These are phyloP conservation scores for Arizona elegans DNA, from an alignment of 2,113 vertebrate genomes.

Conservation along the genomic window DNA sequence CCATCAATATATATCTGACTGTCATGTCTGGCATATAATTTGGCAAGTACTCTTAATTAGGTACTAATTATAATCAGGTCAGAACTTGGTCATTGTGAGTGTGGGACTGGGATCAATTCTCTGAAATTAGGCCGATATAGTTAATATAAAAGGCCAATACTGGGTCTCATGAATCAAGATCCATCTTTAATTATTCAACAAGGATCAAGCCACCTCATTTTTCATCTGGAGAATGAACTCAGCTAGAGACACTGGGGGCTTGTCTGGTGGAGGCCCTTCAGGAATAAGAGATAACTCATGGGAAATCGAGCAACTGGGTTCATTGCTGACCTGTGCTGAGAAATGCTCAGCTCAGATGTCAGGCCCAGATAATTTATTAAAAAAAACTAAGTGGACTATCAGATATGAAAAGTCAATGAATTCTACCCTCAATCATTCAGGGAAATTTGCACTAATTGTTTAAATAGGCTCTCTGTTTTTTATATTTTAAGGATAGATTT, in stretches of 20 bases:
- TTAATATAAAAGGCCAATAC: background rate
- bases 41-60: background rate
- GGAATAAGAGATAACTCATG: background rate
- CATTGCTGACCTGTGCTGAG: background rate
- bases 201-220: background rate
- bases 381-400: background rate
- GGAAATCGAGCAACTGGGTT: background rate
- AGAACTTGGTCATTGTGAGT: background rate
- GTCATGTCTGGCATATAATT: background rate
- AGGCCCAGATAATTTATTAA: background rate
- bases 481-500: background rate
- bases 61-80: background rate
- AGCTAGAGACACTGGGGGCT: background rate
- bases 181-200: background rate
- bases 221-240: background rate
- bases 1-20: no score
- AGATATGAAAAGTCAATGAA: background rate
- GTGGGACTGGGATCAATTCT: background rate
- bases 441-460: background rate
- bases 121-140: background rate
- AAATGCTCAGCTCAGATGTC: background rate
- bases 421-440: background rate
- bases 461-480: background rate
- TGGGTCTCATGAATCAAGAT: background rate
- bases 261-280: background rate